Conservation (phyloP, 2,113 vertebrate species). For the Corythaixoides concolor region DNA sequence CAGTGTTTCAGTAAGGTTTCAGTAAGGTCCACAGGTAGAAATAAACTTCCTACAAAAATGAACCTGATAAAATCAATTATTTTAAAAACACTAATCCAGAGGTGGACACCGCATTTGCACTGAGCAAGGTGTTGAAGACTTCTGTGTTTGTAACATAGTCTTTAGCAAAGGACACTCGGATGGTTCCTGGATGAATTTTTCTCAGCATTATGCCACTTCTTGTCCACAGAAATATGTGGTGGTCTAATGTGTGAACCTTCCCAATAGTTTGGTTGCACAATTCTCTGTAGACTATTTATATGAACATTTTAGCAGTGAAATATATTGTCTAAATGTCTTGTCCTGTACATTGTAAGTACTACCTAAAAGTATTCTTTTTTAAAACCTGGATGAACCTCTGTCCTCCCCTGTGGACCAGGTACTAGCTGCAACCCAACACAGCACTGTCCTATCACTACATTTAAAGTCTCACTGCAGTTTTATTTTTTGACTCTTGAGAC, state of each 20-base stretch:
- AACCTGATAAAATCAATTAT: not conserved
- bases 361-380: slow-evolving; percentile 80
- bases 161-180: not conserved
- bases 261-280: slow-evolving; percentile 39
- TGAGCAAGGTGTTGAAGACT: not conserved
- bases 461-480: not conserved
- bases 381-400: slow-evolving; percentile 63
- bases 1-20: not conserved
- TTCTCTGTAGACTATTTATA: slow-evolving; percentile 83
- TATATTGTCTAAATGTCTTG: slow-evolving; percentile 71
- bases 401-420: not conserved
- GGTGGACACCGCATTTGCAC: not conserved
- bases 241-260: slow-evolving; percentile 37
- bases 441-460: not conserved
- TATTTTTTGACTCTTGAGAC: not conserved
- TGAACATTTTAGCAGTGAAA: slow-evolving; percentile 76
- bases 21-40: not conserved
- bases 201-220: not conserved
- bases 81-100: not conserved
- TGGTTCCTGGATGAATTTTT: not conserved
- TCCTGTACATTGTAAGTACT: slow-evolving; percentile 75
- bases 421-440: not conserved
- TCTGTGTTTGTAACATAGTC: not conserved
- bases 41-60: not conserved
- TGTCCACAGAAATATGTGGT: not conserved